Conservation (phyloP, 2,797 vertebrate species). For the Oceanodroma leucorhoa region DNA sequence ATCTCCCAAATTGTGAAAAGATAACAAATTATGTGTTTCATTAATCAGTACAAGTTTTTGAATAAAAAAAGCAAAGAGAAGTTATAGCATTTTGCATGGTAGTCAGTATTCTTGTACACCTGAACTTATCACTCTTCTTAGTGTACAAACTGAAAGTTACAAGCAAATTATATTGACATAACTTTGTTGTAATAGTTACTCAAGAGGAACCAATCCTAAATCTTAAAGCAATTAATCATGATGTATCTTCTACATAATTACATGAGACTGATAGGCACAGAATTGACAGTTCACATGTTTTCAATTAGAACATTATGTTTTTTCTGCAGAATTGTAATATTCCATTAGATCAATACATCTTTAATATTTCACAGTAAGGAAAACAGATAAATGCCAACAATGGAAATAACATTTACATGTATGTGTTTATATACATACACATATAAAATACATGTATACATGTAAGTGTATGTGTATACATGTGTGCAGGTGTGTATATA, state of each 20-base stretch:
- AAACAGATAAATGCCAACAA: not conserved
- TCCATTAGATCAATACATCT: not conserved
- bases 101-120: not conserved
- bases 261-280: not conserved
- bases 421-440: not conserved
- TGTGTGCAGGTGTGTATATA: not conserved
- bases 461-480: not conserved
- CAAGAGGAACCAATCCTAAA: not conserved
- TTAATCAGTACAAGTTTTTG: not conserved
- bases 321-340: not conserved
- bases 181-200: not conserved
- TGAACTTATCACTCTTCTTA: not conserved
- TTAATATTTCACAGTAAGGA: not conserved
- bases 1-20: not conserved
- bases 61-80: not conserved
- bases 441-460: not conserved
- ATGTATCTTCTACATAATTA: not conserved
- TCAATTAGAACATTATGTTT: not conserved
- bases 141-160: not conserved
- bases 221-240: not conserved
- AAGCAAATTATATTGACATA: not conserved
- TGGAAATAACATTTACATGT: not conserved
- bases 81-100: accelerated
- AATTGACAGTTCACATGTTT: not conserved
- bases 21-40: not conserved